Evolutionary conservation across 2,888 invertebrate genomes (phyloP).

Genomic region (Lithophane ornitopus): DNA sequence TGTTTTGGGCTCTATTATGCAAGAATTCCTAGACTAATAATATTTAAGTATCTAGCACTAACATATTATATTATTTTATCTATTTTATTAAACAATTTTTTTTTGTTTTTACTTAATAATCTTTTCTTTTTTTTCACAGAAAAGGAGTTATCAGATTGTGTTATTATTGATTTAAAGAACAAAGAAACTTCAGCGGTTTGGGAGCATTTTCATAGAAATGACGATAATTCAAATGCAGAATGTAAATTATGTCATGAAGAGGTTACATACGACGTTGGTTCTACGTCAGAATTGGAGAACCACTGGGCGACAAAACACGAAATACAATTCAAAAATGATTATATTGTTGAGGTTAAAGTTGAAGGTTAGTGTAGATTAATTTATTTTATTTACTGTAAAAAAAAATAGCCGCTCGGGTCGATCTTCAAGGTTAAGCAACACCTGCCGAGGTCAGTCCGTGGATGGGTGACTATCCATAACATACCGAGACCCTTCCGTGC

Average conservation of each 20-base stretch:
- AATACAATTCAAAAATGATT: constrained; percentile 11
- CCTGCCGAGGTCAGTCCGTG: background rate
- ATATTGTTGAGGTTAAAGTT: constrained; percentile 17
- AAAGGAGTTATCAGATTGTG: background rate
- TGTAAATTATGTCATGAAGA: constrained; percentile 28
- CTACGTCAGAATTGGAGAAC: constrained; percentile 6
- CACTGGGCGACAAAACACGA: constrained; percentile 24
- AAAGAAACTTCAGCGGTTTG: constrained; percentile 2
- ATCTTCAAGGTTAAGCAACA: background rate
- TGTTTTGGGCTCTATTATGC: background rate
- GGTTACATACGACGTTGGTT: background rate
- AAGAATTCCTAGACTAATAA: background rate
- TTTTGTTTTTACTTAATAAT: too few relatives aligned
- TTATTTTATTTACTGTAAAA: background rate
- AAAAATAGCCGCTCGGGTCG: background rate
- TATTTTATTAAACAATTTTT: too few relatives aligned
- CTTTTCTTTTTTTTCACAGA: background rate
- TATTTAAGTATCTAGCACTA: background rate
- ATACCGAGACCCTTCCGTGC: too few relatives aligned
- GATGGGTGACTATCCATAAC: too few relatives aligned
- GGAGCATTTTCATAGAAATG: constrained; percentile 13
- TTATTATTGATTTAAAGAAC: background rate
- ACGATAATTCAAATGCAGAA: background rate
- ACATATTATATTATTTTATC: too few relatives aligned
- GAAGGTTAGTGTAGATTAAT: constrained; percentile 9